Evolutionary conservation across 1,140 invertebrate genomes (phyloP).

Genomic region (Heliothis subflexa): DNA sequence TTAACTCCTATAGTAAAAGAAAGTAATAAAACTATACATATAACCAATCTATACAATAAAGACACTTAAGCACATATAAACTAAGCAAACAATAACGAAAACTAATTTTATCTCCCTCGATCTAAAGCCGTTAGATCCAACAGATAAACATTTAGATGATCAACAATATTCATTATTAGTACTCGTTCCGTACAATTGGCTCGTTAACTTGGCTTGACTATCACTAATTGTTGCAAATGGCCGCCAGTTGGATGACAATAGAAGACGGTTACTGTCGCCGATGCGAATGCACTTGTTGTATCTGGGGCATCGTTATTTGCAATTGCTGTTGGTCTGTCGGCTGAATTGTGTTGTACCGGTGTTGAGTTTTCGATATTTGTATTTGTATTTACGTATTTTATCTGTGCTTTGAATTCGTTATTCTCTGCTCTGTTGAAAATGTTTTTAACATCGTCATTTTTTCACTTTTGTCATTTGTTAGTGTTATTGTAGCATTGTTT

Average conservation of each 20-base stretch:
- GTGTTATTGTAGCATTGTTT: too few relatives aligned
- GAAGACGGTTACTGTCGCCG: conserved; percentile 55
- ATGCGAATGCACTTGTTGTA: conserved; percentile 58
- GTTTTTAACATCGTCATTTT: too few relatives aligned
- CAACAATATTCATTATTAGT: conserved; percentile 50
- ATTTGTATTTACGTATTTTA: not conserved
- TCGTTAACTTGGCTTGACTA: conserved; percentile 70
- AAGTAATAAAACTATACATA: not conserved
- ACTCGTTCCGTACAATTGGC: conserved; percentile 67
- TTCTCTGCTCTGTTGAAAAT: not conserved
- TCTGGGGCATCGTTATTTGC: conserved; percentile 57
- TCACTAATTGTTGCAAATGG: conserved; percentile 80
- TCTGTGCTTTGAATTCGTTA: not conserved
- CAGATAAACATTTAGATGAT: conserved; percentile 48
- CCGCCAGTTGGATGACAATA: conserved; percentile 69
- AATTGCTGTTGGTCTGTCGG: conserved; percentile 13
- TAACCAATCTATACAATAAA: not conserved
- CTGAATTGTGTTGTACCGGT: conserved; percentile 14
- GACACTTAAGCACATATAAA: not conserved
- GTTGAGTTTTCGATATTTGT: not conserved
- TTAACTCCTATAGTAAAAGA: not conserved
- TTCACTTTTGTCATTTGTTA: too few relatives aligned
- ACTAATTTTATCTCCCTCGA: conserved; percentile 38
- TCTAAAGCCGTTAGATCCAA: conserved; percentile 28
- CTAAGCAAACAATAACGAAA: conserved; percentile 21